Base-by-base conservation (phyloP, 1,140 invertebrate genomes). In the Pseudomyrmex flavicornis region DNA sequence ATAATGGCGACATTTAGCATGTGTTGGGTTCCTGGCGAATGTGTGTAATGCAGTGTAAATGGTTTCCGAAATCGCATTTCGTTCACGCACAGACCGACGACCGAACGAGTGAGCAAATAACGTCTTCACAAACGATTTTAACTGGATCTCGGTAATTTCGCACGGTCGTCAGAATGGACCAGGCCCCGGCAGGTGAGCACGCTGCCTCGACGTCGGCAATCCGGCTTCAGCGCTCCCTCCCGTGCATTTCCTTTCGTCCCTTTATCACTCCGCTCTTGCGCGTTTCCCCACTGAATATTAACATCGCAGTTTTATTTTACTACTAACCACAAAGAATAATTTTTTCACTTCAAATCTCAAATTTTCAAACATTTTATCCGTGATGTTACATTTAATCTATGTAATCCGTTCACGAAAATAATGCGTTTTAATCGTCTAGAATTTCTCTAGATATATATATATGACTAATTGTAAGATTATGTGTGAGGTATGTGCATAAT, bases 141-240 rank as follows among this genome's bases (percentile, higher is more conserved):
- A 59, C 44, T 12, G 3, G 58, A 69, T 68, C 13, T 8, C 59
- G 4, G 65, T 72, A 62, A 44, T 35, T 35, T 72, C 83, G 22
- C 79, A 50, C 56, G 74, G n/a, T 70, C 63, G 63, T 44, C 48
- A 85, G 66, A 85, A 92, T 92, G 91, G 91, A 92, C 79, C 91
- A 92, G 65, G 91, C 91, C 59, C 91, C 91, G 44, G 82, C 91
- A 92, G 91, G 91, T 92, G 89, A 87, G 73, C 56, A 74, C 61
- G 56, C 52, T 82, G 68, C 73, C 26, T 83, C 76, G 46, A 58
- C 46, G 76, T 46, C 68, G 70, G 4, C 10, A 63, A 79, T 85
- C 26, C 62, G 69, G 69, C n/a, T 17, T 59, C 76, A 83, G 63
- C 82, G 89, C 87, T 83, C 62, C 85, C 22, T 80, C 61, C 35